These are phyloP conservation scores for Alaudala cheleensis DNA, from an alignment of 2,113 vertebrate species.

Conservation along the genomic window DNA sequence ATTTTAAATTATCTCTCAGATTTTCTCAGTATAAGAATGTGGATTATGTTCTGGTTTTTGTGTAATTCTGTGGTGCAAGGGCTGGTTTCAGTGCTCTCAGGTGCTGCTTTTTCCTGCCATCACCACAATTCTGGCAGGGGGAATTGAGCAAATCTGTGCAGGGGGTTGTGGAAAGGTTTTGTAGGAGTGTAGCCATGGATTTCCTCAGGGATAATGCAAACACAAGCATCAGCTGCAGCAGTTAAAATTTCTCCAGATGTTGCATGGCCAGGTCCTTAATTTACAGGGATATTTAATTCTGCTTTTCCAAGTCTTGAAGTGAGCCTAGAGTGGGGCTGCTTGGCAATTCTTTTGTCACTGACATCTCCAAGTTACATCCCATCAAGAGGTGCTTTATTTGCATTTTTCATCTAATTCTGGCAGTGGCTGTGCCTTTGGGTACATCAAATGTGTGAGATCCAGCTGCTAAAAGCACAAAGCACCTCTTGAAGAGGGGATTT, in stretches of 20 bases:
- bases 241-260: background rate
- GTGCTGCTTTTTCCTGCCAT: background rate
- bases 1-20: background rate
- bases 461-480: background rate
- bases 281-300: background rate
- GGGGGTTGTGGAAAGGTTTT: background rate
- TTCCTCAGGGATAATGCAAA: background rate
- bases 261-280: background rate
- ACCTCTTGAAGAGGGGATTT: background rate
- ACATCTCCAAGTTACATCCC: accelerated
- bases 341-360: background rate
- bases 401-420: background rate
- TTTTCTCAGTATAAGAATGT: background rate
- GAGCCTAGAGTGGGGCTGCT: background rate
- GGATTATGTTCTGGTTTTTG: background rate
- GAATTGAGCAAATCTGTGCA: background rate
- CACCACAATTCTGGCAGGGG: background rate
- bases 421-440: background rate
- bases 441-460: background rate
- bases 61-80: background rate
- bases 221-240: background rate
- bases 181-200: background rate
- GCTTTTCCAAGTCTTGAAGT: background rate
- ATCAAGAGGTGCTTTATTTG: background rate
- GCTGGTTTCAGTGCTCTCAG: background rate